phyloP scores from a whole-genome alignment of 2,797 vertebrate species.

The Champsocephalus gunnari region DNA sequence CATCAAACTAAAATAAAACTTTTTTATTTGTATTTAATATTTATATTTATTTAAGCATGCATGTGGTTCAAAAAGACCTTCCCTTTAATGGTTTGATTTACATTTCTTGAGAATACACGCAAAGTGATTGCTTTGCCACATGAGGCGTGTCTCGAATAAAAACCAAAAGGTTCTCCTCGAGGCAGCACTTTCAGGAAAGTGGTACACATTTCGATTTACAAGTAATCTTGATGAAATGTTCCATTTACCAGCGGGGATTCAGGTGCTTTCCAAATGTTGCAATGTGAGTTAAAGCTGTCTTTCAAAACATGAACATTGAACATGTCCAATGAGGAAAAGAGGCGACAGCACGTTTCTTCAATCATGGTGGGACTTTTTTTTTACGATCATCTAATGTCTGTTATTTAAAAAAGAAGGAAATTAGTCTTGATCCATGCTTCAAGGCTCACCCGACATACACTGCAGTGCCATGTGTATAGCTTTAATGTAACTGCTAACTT shows the following conservation, averaged over 20 bases:
- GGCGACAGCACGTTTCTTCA: background rate
- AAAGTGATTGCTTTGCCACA: background rate
- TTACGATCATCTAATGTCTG: background rate
- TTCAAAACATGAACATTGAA: conserved; percentile 4
- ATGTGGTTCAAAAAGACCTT: conserved; percentile 5
- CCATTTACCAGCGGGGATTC: conserved; percentile 4
- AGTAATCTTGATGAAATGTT: conserved; percentile 24
- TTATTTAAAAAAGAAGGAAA: background rate
- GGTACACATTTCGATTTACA: conserved; percentile 14
- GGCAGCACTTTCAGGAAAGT: conserved; percentile 9
- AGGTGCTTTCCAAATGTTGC: conserved; percentile 15
- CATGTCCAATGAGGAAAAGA: background rate
- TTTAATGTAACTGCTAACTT: too few species aligned
- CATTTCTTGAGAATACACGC: conserved; percentile 12
- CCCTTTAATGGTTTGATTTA: conserved; percentile 15
- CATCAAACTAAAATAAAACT: conserved; percentile 10
- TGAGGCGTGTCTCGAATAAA: conserved; percentile 1
- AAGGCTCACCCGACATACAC: too few species aligned
- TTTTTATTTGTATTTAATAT: conserved; percentile 1
- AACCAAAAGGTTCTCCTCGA: conserved; percentile 3
- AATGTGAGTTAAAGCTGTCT: background rate
- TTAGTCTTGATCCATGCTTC: too few species aligned
- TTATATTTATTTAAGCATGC: conserved; percentile 8
- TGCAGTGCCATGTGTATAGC: too few species aligned
- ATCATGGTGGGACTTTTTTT: background rate